These are phyloP conservation scores for Nyctibius grandis DNA, from an alignment of 2,797 vertebrate genomes.

Conservation along the genomic window DNA sequence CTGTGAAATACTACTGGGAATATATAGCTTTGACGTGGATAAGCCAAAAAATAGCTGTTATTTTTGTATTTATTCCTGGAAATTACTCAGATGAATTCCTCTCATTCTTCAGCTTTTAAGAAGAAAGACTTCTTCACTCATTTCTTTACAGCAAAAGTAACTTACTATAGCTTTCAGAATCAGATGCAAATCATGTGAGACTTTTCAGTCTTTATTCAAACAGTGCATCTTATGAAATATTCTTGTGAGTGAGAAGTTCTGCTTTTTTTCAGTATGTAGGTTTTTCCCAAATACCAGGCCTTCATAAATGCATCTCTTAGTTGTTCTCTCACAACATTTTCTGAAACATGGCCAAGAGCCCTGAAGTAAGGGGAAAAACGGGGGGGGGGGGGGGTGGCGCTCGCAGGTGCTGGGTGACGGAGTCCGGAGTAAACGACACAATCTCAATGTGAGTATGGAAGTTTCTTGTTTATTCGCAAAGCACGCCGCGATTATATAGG, in stretches of 20 bases:
- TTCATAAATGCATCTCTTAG: neutral
- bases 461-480: too few relatives aligned
- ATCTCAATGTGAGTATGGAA: too few relatives aligned
- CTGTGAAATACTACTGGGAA: neutral
- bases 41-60: neutral
- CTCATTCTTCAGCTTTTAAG: neutral
- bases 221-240: neutral
- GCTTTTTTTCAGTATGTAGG: too few relatives aligned
- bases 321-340: neutral
- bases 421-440: too few relatives aligned
- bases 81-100: neutral
- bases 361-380: too few relatives aligned
- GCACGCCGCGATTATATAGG: too few relatives aligned
- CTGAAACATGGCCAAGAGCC: neutral
- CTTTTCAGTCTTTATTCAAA: neutral
- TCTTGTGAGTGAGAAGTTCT: neutral
- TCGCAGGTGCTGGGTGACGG: too few relatives aligned
- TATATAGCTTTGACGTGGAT: neutral
- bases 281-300: neutral
- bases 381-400: too few relatives aligned
- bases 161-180: neutral
- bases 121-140: neutral
- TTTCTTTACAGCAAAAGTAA: neutral
- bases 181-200: neutral
- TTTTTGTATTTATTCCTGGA: neutral